Conservation (phyloP, 2,888 invertebrate species). For the Yponomeuta sedellus region DNA sequence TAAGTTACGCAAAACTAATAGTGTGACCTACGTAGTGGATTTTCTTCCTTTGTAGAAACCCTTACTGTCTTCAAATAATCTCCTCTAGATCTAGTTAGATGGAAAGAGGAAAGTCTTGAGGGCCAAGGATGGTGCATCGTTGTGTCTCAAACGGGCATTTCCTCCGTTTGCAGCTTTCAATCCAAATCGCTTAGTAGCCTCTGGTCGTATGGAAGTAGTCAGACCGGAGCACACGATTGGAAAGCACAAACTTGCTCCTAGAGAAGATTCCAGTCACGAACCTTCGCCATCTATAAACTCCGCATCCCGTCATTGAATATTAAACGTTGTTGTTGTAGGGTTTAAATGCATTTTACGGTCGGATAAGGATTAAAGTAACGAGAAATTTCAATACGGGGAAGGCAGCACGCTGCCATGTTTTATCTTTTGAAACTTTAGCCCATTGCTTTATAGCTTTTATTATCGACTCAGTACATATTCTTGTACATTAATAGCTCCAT, state of each 20-base stretch:
- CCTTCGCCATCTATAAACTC: neutral
- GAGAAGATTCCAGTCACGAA: constrained; percentile 12
- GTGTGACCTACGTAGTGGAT: too few species aligned
- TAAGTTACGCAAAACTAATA: too few species aligned
- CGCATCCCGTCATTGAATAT: neutral
- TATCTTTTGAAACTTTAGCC: neutral
- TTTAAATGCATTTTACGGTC: neutral
- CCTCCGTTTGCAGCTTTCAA: constrained; percentile 12
- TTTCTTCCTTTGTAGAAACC: too few species aligned
- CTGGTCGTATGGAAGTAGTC: neutral
- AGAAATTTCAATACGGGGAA: neutral
- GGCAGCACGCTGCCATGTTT: neutral
- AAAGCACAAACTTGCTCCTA: constrained; percentile 9
- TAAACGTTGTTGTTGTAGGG: neutral
- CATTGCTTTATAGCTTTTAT: neutral
- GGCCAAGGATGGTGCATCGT: neutral
- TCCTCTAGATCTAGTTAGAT: neutral
- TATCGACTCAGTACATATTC: neutral
- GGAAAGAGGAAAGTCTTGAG: neutral
- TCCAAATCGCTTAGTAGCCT: constrained; percentile 3
- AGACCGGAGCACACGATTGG: constrained; percentile 5
- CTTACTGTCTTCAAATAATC: neutral
- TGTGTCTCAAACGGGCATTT: neutral
- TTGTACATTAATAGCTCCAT: neutral
- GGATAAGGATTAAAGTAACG: neutral